Conservation (phyloP, 53 echinoderm and acorn worm genomes). For the Actinopyga echinites region DNA sequence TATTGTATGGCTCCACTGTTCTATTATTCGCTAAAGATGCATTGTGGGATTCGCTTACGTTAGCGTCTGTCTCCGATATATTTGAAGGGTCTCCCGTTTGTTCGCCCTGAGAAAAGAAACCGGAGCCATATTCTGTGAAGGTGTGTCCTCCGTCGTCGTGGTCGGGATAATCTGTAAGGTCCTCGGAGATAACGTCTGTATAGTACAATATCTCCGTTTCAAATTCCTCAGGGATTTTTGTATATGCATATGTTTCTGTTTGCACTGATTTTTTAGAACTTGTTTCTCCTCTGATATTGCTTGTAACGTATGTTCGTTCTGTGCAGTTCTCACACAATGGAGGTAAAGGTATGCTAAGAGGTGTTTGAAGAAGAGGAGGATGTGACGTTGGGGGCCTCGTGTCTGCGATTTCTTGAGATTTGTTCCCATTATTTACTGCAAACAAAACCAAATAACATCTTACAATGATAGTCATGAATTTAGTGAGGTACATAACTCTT, state of each 20-base stretch:
- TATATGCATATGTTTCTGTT: neutral
- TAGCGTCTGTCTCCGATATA: neutral
- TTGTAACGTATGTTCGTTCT: neutral
- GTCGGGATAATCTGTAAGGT: conserved; percentile 33
- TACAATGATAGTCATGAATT: too few relatives aligned
- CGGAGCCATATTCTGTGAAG: neutral
- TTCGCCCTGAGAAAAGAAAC: neutral
- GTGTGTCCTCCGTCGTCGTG: neutral
- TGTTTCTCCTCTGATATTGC: conserved; percentile 4
- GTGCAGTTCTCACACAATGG: conserved; percentile 37
- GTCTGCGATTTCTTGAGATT: conserved; percentile 31
- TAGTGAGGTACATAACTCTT: too few relatives aligned
- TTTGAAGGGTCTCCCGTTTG: neutral
- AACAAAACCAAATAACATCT: neutral
- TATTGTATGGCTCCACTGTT: neutral
- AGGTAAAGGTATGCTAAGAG: conserved; percentile 3
- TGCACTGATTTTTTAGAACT: neutral
- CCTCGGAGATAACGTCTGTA: conserved; percentile 13
- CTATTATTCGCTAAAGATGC: conserved; percentile 5
- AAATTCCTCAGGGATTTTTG: conserved; percentile 15
- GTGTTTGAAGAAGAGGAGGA: conserved; percentile 8
- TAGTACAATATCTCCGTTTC: conserved; percentile 24
- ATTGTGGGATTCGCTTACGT: neutral
- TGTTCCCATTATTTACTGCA: conserved; percentile 32
- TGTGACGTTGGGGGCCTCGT: conserved; percentile 28